A percentile compares a stretch with the other conserved stretches of the same genome.
These are phyloP conservation scores for Phataginus tetradactyla DNA, from an alignment of 2,797 vertebrate species.

Conservation along the genomic window DNA sequence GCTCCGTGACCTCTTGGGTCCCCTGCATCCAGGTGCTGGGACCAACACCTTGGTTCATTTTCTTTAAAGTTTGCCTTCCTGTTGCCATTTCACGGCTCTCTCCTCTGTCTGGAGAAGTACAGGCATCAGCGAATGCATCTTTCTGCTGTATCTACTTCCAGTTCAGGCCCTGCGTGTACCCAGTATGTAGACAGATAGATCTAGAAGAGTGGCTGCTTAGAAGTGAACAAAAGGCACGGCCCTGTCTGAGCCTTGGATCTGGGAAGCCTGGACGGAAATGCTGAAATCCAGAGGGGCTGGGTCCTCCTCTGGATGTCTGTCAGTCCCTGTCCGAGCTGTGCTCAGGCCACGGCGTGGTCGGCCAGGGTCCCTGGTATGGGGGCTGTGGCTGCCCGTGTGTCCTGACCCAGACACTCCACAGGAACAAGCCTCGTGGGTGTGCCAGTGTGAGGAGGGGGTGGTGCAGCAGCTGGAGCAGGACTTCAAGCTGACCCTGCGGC, in stretches of 20 bases:
- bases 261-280: neutral
- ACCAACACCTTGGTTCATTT: neutral
- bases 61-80: neutral
- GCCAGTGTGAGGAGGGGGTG: slow-evolving; percentile 97
- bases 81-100: neutral
- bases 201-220: neutral
- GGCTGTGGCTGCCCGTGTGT: neutral
- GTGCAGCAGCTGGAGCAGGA: slow-evolving; percentile 98
- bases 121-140: neutral
- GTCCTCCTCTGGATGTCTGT: neutral
- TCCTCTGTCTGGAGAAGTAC: neutral
- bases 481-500: slow-evolving; percentile 98
- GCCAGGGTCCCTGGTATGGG: neutral
- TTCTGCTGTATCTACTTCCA: neutral
- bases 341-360: too few relatives aligned
- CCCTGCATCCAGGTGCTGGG: neutral
- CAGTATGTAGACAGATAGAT: neutral
- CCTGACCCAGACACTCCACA: slow-evolving; percentile 74
- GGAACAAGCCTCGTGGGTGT: slow-evolving; percentile 99
- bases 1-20: too few relatives aligned
- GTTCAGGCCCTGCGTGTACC: neutral
- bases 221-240: neutral
- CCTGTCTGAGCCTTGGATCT: neutral
- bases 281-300: fast-evolving
- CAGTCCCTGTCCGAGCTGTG: fast-evolving